Conservation (phyloP, 2,888 invertebrate genomes). For the Lasioglossum zephyrum region DNA sequence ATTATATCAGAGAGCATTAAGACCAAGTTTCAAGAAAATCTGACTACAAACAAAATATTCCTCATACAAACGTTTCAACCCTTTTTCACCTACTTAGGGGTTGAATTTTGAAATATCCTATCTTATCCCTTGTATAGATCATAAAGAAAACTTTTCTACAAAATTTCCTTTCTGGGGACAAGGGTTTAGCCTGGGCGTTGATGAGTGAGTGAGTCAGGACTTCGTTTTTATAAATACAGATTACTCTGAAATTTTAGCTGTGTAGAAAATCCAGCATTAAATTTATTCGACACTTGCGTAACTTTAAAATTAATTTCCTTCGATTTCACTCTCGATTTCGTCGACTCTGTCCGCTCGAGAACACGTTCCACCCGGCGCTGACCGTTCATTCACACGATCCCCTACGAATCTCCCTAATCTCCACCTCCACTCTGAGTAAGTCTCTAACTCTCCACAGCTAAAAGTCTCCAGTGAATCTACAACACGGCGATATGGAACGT, state of each 20-base stretch:
- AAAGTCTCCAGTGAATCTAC: not conserved
- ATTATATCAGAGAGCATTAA: no score
- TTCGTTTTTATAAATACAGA: no score
- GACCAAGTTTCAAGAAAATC: no score
- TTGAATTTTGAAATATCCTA: no score
- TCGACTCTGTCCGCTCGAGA: not conserved
- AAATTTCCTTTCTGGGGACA: no score
- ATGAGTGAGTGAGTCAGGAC: no score
- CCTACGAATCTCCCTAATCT: conserved; percentile 5
- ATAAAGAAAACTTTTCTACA: no score
- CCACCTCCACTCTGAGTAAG: not conserved
- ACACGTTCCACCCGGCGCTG: not conserved
- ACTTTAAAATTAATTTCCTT: not conserved
- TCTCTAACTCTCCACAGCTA: not conserved
- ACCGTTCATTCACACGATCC: not conserved
- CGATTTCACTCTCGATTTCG: not conserved
- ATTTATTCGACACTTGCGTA: not conserved
- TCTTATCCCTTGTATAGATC: no score
- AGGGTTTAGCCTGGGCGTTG: no score
- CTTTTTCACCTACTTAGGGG: no score
- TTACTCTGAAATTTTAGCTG: not conserved
- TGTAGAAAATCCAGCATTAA: not conserved
- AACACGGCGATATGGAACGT: conserved; percentile 35
- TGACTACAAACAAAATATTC: no score
- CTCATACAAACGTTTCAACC: no score